Evolutionary conservation across 1,140 invertebrate genomes (phyloP).

Genomic region (Drosophila yakuba): DNA sequence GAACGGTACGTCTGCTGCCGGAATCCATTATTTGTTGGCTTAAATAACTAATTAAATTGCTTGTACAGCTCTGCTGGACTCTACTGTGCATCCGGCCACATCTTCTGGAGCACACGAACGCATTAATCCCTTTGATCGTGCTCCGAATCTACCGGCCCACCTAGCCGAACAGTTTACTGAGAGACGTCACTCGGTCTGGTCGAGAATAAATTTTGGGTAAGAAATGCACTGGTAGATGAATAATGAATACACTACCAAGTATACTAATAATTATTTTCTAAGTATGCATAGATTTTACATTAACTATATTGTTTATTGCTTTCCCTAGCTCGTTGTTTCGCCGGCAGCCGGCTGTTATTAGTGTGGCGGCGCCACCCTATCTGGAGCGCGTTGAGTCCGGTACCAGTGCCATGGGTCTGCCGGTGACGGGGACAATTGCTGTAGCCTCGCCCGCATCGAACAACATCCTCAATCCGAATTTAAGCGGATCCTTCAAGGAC

Average conservation of each 20-base stretch:
- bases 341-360: constrained; percentile 47
- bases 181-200: constrained; percentile 56
- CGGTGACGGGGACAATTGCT: constrained; percentile 28
- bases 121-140: constrained; percentile 82
- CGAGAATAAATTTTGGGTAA: constrained; percentile 60
- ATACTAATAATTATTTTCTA: too few relatives aligned
- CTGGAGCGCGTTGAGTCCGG: constrained; percentile 62
- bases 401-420: constrained; percentile 25
- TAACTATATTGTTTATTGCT: neutral
- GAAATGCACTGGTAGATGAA: too few relatives aligned
- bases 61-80: constrained; percentile 54
- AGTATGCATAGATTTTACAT: neutral
- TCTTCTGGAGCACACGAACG: constrained; percentile 49
- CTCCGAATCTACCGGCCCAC: constrained; percentile 73
- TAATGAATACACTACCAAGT: too few relatives aligned
- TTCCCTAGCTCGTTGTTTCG: constrained; percentile 61
- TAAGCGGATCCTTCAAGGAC: constrained; percentile 84
- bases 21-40: constrained; percentile 1
- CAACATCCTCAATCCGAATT: constrained; percentile 84
- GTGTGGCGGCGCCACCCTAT: constrained; percentile 72
- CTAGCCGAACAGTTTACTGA: constrained; percentile 59
- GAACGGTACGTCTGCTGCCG: constrained; percentile 48
- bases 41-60: neutral
- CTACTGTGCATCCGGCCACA: constrained; percentile 14
- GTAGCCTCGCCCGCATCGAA: constrained; percentile 71